Percentiles rank a stretch among this genome's conserved stretches.
These are phyloP conservation scores for Diplazon laetatorius DNA, from an alignment of 2,888 invertebrate species.

Conservation along the genomic window DNA sequence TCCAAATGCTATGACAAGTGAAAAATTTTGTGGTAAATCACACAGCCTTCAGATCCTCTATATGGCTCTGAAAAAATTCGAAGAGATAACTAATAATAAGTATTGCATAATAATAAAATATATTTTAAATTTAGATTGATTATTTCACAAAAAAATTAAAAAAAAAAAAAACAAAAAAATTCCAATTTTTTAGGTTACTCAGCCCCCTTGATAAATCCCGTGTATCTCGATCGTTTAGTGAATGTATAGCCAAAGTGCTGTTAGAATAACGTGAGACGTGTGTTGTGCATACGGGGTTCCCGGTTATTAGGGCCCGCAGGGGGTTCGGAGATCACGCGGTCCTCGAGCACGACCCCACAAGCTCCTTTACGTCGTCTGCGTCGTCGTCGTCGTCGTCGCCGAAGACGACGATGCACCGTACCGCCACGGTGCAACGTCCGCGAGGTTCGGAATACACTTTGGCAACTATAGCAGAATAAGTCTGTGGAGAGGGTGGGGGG, in stretches of 20 bases:
- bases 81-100: too few species aligned
- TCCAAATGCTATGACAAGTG: too few species aligned
- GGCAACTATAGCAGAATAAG: slow-evolving; percentile 69
- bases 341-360: slow-evolving; percentile 80
- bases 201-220: slow-evolving; percentile 27
- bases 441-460: slow-evolving; percentile 65
- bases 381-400: slow-evolving; percentile 14
- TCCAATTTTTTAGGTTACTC: too few species aligned
- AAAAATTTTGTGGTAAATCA: too few species aligned
- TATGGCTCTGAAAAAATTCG: too few species aligned
- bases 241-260: slow-evolving; percentile 33
- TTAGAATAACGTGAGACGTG: slow-evolving; percentile 37
- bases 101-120: too few species aligned
- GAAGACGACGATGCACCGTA: slow-evolving; percentile 27
- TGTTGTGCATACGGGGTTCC: slow-evolving; percentile 71
- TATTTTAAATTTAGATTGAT: too few species aligned
- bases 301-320: slow-evolving; percentile 76
- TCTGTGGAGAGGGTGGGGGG: slow-evolving; percentile 55
- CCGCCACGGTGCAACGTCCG: slow-evolving; percentile 30
- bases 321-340: slow-evolving; percentile 72
- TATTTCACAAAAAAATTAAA: too few species aligned
- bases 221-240: slow-evolving; percentile 48
- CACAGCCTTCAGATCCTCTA: too few species aligned
- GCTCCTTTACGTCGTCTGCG: slow-evolving; percentile 65
- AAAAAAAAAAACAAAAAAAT: too few species aligned